A percentile compares a stretch with the other conserved stretches of the same genome.
These are phyloP conservation scores for Agapornis roseicollis DNA, from an alignment of 2,113 vertebrate species.

Conservation along the genomic window DNA sequence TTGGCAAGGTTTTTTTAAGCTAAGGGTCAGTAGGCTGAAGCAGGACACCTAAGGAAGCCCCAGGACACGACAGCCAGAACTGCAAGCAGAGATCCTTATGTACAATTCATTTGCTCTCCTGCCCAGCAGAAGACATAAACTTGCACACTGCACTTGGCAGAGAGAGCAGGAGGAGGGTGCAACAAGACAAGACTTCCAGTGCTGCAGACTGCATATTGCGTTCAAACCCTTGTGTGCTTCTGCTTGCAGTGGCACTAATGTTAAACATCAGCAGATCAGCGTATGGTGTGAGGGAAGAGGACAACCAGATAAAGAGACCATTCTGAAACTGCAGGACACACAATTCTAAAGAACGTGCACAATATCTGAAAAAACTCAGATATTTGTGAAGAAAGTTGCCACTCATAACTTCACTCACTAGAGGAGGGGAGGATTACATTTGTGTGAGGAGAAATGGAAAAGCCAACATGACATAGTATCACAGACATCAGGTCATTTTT, in stretches of 20 bases:
- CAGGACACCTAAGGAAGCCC: background rate
- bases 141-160: background rate
- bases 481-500: background rate
- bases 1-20: background rate
- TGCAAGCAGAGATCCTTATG: accelerated
- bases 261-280: accelerated
- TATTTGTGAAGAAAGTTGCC: background rate
- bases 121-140: background rate
- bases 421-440: accelerated
- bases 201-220: accelerated
- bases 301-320: accelerated
- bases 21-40: background rate
- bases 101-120: background rate
- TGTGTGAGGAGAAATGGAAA: background rate
- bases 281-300: accelerated
- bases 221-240: too few relatives aligned
- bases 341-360: accelerated
- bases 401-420: background rate
- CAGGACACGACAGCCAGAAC: background rate
- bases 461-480: accelerated
- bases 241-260: background rate
- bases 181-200: background rate
- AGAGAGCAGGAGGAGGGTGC: accelerated
- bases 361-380: background rate
- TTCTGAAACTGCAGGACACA: background rate